These are phyloP conservation scores for Drosophila pseudotalamancana DNA, from an alignment of 2,888 invertebrate genomes.

Conservation along the genomic window DNA sequence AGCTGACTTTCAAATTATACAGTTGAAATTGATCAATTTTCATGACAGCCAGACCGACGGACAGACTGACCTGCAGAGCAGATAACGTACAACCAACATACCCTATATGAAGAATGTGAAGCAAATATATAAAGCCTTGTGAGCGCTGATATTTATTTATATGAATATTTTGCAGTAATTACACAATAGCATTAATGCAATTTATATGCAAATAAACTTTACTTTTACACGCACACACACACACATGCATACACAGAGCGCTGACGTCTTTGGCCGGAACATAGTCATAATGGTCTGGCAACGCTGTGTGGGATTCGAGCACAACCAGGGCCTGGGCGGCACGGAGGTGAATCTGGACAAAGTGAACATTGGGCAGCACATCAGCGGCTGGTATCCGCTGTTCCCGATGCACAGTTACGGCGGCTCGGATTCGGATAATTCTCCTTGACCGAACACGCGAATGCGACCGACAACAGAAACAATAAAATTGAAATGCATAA, in stretches of 20 bases:
- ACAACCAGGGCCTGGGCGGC: constrained; percentile 92
- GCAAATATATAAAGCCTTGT: neutral
- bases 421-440: constrained; percentile 86
- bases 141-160: constrained; percentile 38
- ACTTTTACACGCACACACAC: constrained; percentile 2
- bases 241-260: constrained; percentile 85
- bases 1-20: too few relatives aligned
- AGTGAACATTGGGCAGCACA: constrained; percentile 90
- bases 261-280: constrained; percentile 91
- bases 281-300: constrained; percentile 97
- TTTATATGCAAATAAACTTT: constrained; percentile 61
- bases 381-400: constrained; percentile 95
- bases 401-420: constrained; percentile 94
- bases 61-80: too few relatives aligned
- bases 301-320: constrained; percentile 93
- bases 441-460: constrained; percentile 84
- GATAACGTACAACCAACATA: neutral
- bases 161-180: constrained; percentile 45
- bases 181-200: constrained; percentile 40
- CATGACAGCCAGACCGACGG: neutral
- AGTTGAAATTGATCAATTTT: too few relatives aligned
- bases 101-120: neutral
- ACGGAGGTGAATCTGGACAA: constrained; percentile 94
- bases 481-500: constrained; percentile 60
- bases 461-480: constrained; percentile 38